A percentile compares a stretch with the other conserved stretches of the same genome.
phyloP scores from a whole-genome alignment of 2,888 invertebrate species.

The Eumerus sabulonum region DNA sequence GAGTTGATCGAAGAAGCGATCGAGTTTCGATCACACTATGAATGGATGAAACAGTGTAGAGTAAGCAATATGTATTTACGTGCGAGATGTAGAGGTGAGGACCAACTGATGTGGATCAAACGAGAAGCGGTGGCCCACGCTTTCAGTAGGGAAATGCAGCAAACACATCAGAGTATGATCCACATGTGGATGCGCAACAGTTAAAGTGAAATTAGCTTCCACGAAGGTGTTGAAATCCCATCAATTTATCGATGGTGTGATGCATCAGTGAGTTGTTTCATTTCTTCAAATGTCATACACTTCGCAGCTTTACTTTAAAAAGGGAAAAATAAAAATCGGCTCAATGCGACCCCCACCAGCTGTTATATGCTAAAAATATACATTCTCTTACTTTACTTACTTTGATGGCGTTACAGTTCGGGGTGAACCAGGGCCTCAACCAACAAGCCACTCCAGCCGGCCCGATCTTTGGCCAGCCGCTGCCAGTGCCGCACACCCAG shows the following conservation, averaged over 20 bases:
- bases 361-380: no score
- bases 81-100: conserved; percentile 19
- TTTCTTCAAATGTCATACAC: conserved; percentile 22
- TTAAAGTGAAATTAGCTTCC: conserved; percentile 65
- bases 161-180: conserved; percentile 20
- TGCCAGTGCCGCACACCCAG: no score
- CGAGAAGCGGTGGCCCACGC: conserved; percentile 54
- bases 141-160: conserved; percentile 44
- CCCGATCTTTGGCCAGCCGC: no score
- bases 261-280: conserved; percentile 52
- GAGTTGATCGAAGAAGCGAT: conserved; percentile 34
- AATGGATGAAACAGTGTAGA: conserved; percentile 6
- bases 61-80: conserved; percentile 9
- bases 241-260: conserved; percentile 61
- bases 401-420: no score
- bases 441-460: no score
- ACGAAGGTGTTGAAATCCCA: conserved; percentile 68
- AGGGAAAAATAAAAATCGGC: background rate
- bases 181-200: conserved; percentile 38
- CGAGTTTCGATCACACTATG: conserved; percentile 30
- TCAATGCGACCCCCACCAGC: no score
- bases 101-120: conserved; percentile 35
- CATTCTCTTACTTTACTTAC: no score
- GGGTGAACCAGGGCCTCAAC: no score
- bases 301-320: conserved; percentile 25